Evolutionary conservation across 2,888 invertebrate genomes (phyloP), one percentile per base, ranked within the genome.

Genomic region (Campoplex capitator): DNA sequence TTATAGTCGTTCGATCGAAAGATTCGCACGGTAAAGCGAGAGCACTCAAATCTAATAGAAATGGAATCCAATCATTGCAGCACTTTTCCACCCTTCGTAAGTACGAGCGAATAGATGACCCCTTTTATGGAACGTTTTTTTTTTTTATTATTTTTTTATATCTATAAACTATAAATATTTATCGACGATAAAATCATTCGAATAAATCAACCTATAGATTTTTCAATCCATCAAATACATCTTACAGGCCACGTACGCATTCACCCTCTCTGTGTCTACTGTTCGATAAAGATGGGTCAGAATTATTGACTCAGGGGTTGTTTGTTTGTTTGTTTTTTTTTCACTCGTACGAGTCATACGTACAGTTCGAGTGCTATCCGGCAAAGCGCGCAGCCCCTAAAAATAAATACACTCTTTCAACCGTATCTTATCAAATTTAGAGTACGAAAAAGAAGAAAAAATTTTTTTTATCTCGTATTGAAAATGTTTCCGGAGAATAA

Each of bases 401-500:
- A 67, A 67, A 23, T 23, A 42, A 35, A 13, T 28, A 32, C 23
- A 23, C 74, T 67, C 45, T 54, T 32, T 45, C 62, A 54, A 45
- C 42, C 56, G 32, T 67, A 67, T 67, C 74, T 82, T 82, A 82
- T 82, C 74, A 45, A 82, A 54, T 82, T 28, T 32, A 67, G 32
- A 67, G 71, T 23, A 38, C 62, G 35, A 74, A 45, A 79, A 13
- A 28, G 35, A 45, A 67, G 38, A 45, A 68, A 75, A 67, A 65
- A 58, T 23, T 23, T 23, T 23, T 23, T 74, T 28, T 67, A 51
- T 74, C 58, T 51, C 65, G 42, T 42, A 67, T 54, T 54, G 38
- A 54, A 73, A 51, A 9, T 8, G 23, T 75, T 67, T 28, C 11
- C 11, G 13, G 32, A 23, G 16, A 56, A 65, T 51, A 65, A 73